phyloP scores from a whole-genome alignment of 2,797 vertebrate genomes.

The Tiaroga cobitis region DNA sequence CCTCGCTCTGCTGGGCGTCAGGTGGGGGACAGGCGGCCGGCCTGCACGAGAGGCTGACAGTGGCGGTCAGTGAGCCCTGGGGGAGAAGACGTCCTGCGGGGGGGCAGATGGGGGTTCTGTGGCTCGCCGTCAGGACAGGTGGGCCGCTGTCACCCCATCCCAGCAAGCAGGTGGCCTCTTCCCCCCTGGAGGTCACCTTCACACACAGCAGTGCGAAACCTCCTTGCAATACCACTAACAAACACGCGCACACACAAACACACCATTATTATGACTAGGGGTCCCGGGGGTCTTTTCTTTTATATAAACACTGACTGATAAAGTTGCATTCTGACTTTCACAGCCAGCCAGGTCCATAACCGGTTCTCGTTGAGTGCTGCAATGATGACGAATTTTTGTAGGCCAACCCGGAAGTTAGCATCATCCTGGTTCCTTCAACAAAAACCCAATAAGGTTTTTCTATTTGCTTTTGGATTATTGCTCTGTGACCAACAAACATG shows the following conservation, averaged over 20 bases:
- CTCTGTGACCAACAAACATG: background rate
- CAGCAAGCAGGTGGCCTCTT: slow-evolving; percentile 80
- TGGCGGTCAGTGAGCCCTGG: slow-evolving; percentile 74
- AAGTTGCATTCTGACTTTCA: background rate
- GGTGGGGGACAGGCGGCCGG: slow-evolving; percentile 68
- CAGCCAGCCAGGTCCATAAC: slow-evolving; percentile 6
- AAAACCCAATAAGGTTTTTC: background rate
- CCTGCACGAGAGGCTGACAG: slow-evolving; percentile 72
- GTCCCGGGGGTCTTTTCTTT: background rate
- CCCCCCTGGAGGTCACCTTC: slow-evolving; percentile 77
- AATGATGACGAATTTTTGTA: background rate
- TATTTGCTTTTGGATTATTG: background rate
- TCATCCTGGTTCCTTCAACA: background rate
- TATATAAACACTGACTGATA: slow-evolving; percentile 18
- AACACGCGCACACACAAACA: slow-evolving; percentile 39
- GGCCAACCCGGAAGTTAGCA: background rate
- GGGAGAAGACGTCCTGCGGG: slow-evolving; percentile 73
- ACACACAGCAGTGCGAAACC: slow-evolving; percentile 58
- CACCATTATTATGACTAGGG: slow-evolving; percentile 25
- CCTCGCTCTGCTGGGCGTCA: slow-evolving; percentile 41
- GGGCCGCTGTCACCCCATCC: slow-evolving; percentile 81
- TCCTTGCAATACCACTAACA: slow-evolving; percentile 39
- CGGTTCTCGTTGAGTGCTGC: background rate
- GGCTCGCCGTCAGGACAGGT: slow-evolving; percentile 78
- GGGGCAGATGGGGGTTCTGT: slow-evolving; percentile 69